Evolutionary conservation across 2,888 invertebrate genomes (phyloP).

Genomic region (Lottia scabra): DNA sequence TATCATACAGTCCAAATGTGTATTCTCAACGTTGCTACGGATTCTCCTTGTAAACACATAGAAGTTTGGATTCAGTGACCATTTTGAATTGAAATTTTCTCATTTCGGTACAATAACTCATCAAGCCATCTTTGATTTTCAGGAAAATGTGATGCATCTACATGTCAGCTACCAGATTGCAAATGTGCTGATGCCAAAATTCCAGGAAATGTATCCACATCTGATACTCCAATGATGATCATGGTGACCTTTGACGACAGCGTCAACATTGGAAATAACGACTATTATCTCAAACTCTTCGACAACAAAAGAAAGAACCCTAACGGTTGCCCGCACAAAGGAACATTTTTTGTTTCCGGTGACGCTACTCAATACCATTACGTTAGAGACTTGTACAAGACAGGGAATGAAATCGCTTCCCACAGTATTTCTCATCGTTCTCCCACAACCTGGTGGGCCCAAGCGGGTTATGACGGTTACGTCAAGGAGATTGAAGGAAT

Average conservation of each 20-base stretch:
- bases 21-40: no score
- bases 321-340: conserved; percentile 80
- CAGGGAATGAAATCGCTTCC: conserved; percentile 97
- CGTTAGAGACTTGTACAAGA: conserved; percentile 93
- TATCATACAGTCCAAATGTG: no score
- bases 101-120: no score
- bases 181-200: conserved; percentile 36
- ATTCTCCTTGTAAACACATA: no score
- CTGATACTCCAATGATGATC: conserved; percentile 46
- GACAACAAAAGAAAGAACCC: conserved; percentile 71
- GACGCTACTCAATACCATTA: conserved; percentile 99
- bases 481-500: conserved; percentile 92
- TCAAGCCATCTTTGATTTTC: no score
- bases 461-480: conserved; percentile 90
- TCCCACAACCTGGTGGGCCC: conserved; percentile 72
- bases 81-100: no score
- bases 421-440: conserved; percentile 80
- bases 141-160: conserved; percentile 30
- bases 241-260: conserved; percentile 55
- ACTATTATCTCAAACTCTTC: conserved; percentile 37
- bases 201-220: conserved; percentile 30
- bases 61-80: no score
- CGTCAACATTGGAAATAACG: conserved; percentile 38
- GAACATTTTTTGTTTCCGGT: conserved; percentile 95
- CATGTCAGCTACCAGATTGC: conserved; percentile 38